These are phyloP conservation scores for Ceramica pisi DNA, from an alignment of 2,888 invertebrate genomes.

Conservation along the genomic window DNA sequence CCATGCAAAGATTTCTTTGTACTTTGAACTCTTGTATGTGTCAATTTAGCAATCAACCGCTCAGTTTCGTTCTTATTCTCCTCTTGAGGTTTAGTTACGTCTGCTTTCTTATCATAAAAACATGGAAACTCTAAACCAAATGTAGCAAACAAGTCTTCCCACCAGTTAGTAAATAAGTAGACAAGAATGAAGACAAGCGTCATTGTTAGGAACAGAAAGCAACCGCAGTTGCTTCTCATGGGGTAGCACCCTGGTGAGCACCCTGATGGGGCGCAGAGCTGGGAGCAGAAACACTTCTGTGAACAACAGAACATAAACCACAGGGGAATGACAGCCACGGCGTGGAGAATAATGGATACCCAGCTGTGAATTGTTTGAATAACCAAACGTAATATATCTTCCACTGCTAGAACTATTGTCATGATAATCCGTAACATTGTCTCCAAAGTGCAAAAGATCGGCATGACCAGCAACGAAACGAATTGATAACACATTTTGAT, in stretches of 20 bases:
- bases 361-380: constrained; percentile 69
- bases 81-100: not conserved
- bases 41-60: not conserved
- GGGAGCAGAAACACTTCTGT: constrained; percentile 60
- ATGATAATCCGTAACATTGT: constrained; percentile 67
- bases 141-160: constrained; percentile 64
- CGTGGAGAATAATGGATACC: constrained; percentile 65
- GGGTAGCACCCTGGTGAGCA: constrained; percentile 42
- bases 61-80: not conserved
- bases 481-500: constrained; percentile 59
- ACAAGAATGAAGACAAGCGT: constrained; percentile 61
- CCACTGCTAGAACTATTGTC: constrained; percentile 66
- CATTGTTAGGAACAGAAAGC: constrained; percentile 56
- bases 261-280: constrained; percentile 9
- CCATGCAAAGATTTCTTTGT: not conserved
- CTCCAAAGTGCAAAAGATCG: constrained; percentile 70
- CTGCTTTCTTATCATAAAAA: constrained; percentile 50
- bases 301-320: constrained; percentile 64
- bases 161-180: constrained; percentile 63
- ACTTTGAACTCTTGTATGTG: not conserved
- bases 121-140: constrained; percentile 59
- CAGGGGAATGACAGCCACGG: constrained; percentile 67
- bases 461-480: constrained; percentile 50
- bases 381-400: constrained; percentile 70
- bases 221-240: constrained; percentile 50